Percentiles rank a stretch among this genome's conserved stretches.
Conservation (phyloP, 64 coral and sea anemone genomes). For the Stichodactyla mertensii region DNA sequence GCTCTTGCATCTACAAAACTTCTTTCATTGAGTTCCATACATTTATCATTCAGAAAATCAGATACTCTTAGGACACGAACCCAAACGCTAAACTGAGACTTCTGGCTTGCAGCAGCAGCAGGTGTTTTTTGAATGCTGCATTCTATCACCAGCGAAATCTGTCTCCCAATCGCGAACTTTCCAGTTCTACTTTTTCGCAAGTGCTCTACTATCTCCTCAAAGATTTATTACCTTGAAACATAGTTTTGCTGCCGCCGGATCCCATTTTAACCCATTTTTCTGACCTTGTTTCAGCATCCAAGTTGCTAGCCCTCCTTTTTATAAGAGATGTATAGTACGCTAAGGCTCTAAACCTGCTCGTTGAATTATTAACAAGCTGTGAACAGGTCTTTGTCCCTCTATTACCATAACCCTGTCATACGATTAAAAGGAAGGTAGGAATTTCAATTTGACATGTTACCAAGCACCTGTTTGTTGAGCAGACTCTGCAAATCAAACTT, state of each 20-base stretch:
- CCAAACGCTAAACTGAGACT: background rate
- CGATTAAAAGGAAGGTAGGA: background rate
- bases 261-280: constrained; percentile 22
- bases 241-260: background rate
- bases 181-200: background rate
- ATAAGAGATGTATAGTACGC: background rate
- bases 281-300: background rate
- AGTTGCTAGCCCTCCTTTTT: background rate
- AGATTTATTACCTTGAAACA: constrained; percentile 17
- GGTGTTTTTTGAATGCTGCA: background rate
- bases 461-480: background rate
- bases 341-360: constrained; percentile 5
- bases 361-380: constrained; percentile 22
- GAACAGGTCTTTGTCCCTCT: constrained; percentile 11
- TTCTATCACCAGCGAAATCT: background rate
- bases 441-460: constrained; percentile 5
- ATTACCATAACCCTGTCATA: constrained; percentile 25
- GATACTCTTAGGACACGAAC: background rate
- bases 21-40: background rate
- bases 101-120: background rate
- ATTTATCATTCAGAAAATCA: background rate
- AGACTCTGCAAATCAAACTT: background rate
- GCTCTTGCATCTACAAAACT: background rate
- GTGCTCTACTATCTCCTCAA: background rate
- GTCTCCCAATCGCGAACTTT: background rate